A percentile compares a stretch with the other conserved stretches of the same genome.
These are phyloP conservation scores for Coracias cyanogaster DNA, from an alignment of 2,797 vertebrate species.

Conservation along the genomic window DNA sequence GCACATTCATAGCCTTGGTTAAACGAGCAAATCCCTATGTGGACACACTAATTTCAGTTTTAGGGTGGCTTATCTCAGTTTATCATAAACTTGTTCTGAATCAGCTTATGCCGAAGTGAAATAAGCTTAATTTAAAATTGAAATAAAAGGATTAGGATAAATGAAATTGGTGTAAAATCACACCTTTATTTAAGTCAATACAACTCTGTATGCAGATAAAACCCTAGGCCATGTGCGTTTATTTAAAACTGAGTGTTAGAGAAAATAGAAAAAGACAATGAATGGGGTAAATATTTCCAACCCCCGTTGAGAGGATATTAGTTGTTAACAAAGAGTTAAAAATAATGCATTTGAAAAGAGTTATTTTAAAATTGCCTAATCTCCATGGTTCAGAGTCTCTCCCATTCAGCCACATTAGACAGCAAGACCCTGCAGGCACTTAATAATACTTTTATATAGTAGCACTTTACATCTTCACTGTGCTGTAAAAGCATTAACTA, in stretches of 20 bases:
- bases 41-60: constrained; percentile 53
- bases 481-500: constrained; percentile 59
- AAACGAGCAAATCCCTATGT: constrained; percentile 14
- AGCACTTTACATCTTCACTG: constrained; percentile 46
- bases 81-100: constrained; percentile 55
- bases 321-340: constrained; percentile 49
- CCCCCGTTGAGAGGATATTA: not conserved
- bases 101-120: not conserved
- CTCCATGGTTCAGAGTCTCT: constrained; percentile 44
- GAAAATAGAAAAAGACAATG: not conserved
- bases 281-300: not conserved
- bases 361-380: constrained; percentile 58
- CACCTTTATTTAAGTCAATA: constrained; percentile 49
- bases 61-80: constrained; percentile 54
- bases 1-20: not conserved
- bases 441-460: constrained; percentile 61
- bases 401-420: constrained; percentile 47
- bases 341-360: constrained; percentile 52
- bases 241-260: not conserved
- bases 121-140: constrained; percentile 51
- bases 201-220: not conserved
- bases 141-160: constrained; percentile 62
- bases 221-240: not conserved
- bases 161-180: constrained; percentile 51
- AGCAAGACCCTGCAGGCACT: constrained; percentile 58